Conservation (phyloP, 2,797 vertebrate genomes). For the Falco novaeseelandiae region DNA sequence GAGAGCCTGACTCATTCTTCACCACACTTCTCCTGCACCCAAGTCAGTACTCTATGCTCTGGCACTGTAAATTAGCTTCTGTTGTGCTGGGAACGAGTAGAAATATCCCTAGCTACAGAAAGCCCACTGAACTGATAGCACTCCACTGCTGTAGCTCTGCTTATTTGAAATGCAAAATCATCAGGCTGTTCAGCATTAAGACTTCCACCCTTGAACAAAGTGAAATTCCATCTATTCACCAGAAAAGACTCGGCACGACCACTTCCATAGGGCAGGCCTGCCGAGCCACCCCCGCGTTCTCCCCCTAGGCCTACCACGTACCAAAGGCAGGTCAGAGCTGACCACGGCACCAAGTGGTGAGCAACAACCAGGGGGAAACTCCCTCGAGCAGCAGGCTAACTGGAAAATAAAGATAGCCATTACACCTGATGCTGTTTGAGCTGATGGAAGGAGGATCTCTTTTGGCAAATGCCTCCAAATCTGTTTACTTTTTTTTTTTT, state of each 20-base stretch:
- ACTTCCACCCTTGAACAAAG: neutral
- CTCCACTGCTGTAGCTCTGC: neutral
- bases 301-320: neutral
- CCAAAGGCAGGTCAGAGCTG: neutral
- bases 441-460: neutral
- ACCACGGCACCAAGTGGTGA: neutral
- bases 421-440: neutral
- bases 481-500: too few species aligned
- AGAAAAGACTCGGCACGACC: neutral
- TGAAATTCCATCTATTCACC: neutral
- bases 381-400: neutral
- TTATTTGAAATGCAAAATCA: neutral
- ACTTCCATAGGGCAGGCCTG: neutral
- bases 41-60: neutral
- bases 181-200: neutral
- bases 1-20: constrained; percentile 12
- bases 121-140: neutral
- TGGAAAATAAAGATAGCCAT: neutral
- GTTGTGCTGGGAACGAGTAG: neutral
- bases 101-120: neutral
- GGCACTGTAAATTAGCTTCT: neutral
- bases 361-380: neutral
- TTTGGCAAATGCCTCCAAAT: neutral
- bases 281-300: neutral
- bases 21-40: neutral